A percentile compares a stretch with the other conserved stretches of the same genome.
These are phyloP conservation scores for Caenorhabditis latens DNA, from an alignment of 1,140 invertebrate species.

Conservation along the genomic window DNA sequence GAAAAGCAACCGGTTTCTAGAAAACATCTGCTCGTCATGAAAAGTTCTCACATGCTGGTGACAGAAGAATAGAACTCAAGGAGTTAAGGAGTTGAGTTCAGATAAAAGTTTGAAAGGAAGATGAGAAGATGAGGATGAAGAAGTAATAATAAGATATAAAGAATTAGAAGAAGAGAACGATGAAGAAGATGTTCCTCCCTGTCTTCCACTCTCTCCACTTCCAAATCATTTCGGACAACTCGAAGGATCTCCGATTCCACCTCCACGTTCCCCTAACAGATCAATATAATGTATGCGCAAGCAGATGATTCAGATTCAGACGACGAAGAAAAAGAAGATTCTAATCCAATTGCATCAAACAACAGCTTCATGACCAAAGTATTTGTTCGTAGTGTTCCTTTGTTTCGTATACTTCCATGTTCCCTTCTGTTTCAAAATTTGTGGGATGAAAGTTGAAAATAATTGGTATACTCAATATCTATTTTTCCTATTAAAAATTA, in stretches of 20 bases:
- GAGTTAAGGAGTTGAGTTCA: constrained; percentile 38
- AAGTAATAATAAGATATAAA: background rate
- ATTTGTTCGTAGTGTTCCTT: constrained; percentile 3
- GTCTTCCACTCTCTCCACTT: constrained; percentile 26
- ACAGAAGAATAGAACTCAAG: background rate
- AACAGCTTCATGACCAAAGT: constrained; percentile 48
- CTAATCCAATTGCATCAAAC: constrained; percentile 1
- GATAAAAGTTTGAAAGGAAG: constrained; percentile 32
- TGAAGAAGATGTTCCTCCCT: constrained; percentile 6
- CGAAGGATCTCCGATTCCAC: constrained; percentile 15
- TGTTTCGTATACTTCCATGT: background rate
- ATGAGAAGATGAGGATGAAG: constrained; percentile 10
- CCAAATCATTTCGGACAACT: constrained; percentile 23
- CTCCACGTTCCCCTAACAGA: constrained; percentile 23
- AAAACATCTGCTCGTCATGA: no score
- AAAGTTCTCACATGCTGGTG: background rate
- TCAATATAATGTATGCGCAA: constrained; percentile 39
- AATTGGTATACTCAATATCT: no score
- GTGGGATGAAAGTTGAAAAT: no score
- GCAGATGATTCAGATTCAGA: constrained; percentile 47
- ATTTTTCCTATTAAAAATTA: no score
- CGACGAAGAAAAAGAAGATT: constrained; percentile 22
- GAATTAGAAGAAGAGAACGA: background rate
- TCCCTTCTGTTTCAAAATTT: background rate
- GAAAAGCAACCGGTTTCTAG: background rate